A percentile compares a stretch with the other conserved stretches of the same genome.
Conservation (phyloP, 2,797 vertebrate genomes). For the Manis javanica region DNA sequence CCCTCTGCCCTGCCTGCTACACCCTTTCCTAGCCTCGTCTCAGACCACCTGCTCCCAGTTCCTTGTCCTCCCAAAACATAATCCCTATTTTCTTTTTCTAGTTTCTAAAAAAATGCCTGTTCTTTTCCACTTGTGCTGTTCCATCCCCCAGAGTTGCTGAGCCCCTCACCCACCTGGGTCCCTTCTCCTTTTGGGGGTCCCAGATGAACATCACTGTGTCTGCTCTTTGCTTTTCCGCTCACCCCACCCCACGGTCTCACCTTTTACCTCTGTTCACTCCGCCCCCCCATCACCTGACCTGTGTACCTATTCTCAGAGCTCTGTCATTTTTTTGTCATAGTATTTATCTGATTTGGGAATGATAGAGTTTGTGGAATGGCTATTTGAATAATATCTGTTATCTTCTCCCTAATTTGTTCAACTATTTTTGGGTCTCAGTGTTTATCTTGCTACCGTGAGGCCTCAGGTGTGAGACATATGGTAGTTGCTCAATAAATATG, state of each 20-base stretch:
- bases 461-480: not conserved
- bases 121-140: not conserved
- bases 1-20: rapidly evolving
- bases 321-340: not conserved
- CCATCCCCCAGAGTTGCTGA: not conserved
- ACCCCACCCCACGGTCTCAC: rapidly evolving
- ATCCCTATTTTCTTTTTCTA: too few relatives aligned
- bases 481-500: not conserved
- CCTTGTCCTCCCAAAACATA: not conserved
- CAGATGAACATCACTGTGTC: not conserved
- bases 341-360: not conserved
- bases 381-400: not conserved
- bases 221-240: not conserved
- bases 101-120: not conserved
- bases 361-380: not conserved
- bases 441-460: not conserved
- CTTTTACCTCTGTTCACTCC: not conserved
- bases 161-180: too few relatives aligned
- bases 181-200: not conserved
- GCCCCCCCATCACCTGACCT: not conserved
- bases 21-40: too few relatives aligned
- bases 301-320: not conserved
- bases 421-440: not conserved
- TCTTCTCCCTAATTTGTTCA: not conserved
- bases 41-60: not conserved